Evolutionary conservation across 2,888 invertebrate species (phyloP), one percentile per base, ranked within the genome.

Genomic region (Pelosia muscerda): DNA sequence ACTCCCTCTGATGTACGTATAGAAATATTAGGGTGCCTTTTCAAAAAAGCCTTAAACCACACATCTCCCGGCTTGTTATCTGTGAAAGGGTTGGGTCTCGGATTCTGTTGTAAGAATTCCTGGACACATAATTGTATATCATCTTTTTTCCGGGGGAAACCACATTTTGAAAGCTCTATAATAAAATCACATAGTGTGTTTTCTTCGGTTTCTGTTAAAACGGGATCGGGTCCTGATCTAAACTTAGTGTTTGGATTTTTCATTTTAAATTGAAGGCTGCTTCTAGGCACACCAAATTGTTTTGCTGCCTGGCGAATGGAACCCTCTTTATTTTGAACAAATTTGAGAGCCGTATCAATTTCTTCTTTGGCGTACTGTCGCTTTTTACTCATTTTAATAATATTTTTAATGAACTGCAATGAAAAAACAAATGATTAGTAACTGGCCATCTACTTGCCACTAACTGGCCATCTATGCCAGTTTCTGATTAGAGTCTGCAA

Each of bases 261-360:
- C 9, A 65, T 57, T 58, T 65, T 69, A 64, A 54, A 68, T 49
- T 68, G 64, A 4, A 68, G 23, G 42, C 56, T 68, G 31, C 58
- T 67, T 67, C 67, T 62, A n/a, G 71, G 65, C 38, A 70, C 66
- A 23, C 64, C 60, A 64, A 67, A n/a, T 64, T 49, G 26, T 65
- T 64, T 66, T 13, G 64, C 64, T 13, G 64, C 66, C 26, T 64
- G 56, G 23, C 64, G 60, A 63, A 66, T 65, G 8, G 67, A 65
- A 53, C 61, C 58, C 22, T 64, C 62, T 6, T 65, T 65, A 28
- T 68, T 63, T 53, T 71, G 26, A 34, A 68, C 64, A 49, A 64
- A 60, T 60, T 64, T 59, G 11, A 59, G 19, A 34, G 62, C 63
- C 56, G 56, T 56, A 13, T 63, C 63, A 25, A 63, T 55, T 22